Evolutionary conservation across 2,888 invertebrate species (phyloP).

Genomic region (Gortyna flavago): DNA sequence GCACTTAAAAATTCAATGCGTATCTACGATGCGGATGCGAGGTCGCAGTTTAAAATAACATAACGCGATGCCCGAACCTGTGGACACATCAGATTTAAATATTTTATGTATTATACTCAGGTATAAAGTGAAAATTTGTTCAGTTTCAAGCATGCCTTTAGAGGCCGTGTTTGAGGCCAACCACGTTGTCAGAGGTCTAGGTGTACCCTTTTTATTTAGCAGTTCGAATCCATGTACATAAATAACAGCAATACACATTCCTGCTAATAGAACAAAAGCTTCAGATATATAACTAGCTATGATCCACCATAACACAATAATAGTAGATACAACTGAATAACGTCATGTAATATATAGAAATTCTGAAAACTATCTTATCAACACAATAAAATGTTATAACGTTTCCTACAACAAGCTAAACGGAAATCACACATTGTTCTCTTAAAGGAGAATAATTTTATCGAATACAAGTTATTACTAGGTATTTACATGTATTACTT

Average conservation of each 20-base stretch:
- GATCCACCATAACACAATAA: not conserved
- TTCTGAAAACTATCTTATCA: not conserved
- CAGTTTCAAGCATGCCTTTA: not conserved
- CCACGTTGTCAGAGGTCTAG: not conserved
- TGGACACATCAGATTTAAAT: conserved; percentile 30
- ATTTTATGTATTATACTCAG: conserved; percentile 17
- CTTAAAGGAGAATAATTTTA: too few relatives aligned
- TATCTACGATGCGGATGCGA: conserved; percentile 40
- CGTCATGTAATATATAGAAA: not conserved
- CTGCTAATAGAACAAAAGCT: not conserved
- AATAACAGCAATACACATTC: not conserved
- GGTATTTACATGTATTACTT: too few relatives aligned
- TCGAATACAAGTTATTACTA: not conserved
- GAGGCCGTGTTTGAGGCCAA: too few relatives aligned
- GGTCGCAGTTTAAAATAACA: conserved; percentile 46
- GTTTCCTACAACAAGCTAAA: not conserved
- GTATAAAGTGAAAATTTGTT: conserved; percentile 12
- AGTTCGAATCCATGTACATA: not conserved
- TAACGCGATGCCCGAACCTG: not conserved
- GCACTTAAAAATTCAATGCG: conserved; percentile 59
- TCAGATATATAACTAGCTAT: not conserved
- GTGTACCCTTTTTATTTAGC: not conserved
- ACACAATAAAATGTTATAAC: not conserved
- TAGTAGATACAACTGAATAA: too few relatives aligned
- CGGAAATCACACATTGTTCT: not conserved